Evolutionary conservation across 2,797 vertebrate species (phyloP), one percentile per base, ranked within the genome.

Genomic region (Sebastiscus albofasciatus): DNA sequence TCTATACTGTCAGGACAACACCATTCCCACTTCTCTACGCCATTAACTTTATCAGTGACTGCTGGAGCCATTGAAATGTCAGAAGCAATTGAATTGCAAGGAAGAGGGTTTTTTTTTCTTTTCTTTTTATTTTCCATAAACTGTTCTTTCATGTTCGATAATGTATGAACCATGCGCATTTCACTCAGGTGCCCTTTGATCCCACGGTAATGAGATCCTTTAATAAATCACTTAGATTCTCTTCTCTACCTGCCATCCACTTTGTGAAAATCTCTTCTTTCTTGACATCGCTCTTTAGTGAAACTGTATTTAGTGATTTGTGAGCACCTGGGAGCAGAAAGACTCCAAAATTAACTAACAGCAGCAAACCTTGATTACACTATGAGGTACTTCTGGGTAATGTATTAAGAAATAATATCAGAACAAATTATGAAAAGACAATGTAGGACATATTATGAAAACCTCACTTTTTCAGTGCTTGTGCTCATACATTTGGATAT

Each of bases 151-250:
- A 34, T 58, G 31, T 77, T 29, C 16, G 46, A 72, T 46, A 69
- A 54, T 39, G 5, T 71, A 52, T 16, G 61, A 80, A 67, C 46
- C 27, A 4, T 27, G 27, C 64, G 39, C 49, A 34, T 71, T 75
- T 82, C 33, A 59, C 29, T 70, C 66, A 69, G 72, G 16, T 75
- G 81, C 55, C 72, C 33, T 77, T 80, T 87, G 61, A 80, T 83
- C 65, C 77, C 46, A 29, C 4, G 1, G 60, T 79, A 82, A 82
- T 84, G 65, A 85, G 66, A 72, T 75, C 29, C 54, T 81, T 73
- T 77, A 59, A 67, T 60, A 73, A 61, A 79, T 72, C 72, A 80
- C 52, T 68, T 61, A 6, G 9, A 80, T 75, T 56, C 8, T 67
- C 16, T 8, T n/a, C 22, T 34, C 46, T 36, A 65, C 13, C 31